Conservation (phyloP, 2,888 invertebrate genomes). For the Anoncus sp. region DNA sequence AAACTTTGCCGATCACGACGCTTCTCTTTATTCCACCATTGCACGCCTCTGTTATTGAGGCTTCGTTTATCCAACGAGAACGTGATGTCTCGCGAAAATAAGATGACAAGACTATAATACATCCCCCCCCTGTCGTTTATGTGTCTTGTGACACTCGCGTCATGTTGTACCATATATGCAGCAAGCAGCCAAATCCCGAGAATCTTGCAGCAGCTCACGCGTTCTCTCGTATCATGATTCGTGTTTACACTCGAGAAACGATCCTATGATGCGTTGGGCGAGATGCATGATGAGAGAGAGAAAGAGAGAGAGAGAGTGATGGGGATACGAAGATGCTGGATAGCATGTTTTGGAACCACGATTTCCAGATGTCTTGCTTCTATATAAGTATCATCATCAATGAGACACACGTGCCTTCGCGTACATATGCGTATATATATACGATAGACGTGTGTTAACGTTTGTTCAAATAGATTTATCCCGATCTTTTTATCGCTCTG, state of each 20-base stretch:
- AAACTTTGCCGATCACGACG: slow-evolving; percentile 19
- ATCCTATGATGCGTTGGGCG: slow-evolving; percentile 13
- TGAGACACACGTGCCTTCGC: slow-evolving; percentile 49
- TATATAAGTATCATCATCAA: slow-evolving; percentile 46
- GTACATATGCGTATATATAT: slow-evolving; percentile 46
- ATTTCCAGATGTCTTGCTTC: slow-evolving; percentile 60
- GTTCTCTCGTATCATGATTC: slow-evolving; percentile 36
- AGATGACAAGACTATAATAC: slow-evolving; percentile 24
- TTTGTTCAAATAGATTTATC: slow-evolving; percentile 60
- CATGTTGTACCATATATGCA: background rate
- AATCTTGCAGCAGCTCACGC: slow-evolving; percentile 28
- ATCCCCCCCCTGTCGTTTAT: slow-evolving; percentile 44
- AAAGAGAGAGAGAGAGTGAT: background rate
- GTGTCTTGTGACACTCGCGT: slow-evolving; percentile 31
- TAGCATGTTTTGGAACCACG: slow-evolving; percentile 35
- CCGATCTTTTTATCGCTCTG: slow-evolving; percentile 42
- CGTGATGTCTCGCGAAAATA: slow-evolving; percentile 45
- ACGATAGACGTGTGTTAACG: slow-evolving; percentile 43
- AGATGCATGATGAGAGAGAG: slow-evolving; percentile 14
- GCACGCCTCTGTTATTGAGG: slow-evolving; percentile 6
- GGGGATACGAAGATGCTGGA: background rate
- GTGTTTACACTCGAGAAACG: slow-evolving; percentile 45
- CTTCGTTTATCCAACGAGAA: slow-evolving; percentile 49
- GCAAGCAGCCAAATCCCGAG: background rate
- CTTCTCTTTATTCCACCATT: slow-evolving; percentile 4